Conservation (phyloP, 1,140 invertebrate genomes). For the Coboldia fuscipes region DNA sequence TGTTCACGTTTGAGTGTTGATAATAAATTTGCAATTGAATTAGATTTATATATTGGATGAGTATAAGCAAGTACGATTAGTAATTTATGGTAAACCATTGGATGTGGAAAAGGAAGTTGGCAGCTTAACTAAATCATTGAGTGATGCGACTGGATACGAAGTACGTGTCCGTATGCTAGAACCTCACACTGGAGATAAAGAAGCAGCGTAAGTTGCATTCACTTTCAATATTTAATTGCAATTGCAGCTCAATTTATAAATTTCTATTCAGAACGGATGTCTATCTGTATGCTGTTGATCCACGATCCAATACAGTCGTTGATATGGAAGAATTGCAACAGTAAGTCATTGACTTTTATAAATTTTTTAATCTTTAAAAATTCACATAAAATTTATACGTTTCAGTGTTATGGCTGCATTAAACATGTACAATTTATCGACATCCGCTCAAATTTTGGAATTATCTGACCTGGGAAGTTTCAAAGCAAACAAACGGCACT, state of each 20-base stretch:
- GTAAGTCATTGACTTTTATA: conserved; percentile 24
- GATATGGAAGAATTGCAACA: conserved; percentile 55
- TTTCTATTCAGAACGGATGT: conserved; percentile 49
- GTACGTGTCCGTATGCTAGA: conserved; percentile 55
- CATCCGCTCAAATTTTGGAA: conserved; percentile 33
- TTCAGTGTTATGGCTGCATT: conserved; percentile 1
- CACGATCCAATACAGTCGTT: conserved; percentile 51
- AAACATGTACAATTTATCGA: conserved; percentile 2
- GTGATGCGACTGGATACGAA: conserved; percentile 50
- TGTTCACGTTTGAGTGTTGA: neutral
- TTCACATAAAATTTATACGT: neutral
- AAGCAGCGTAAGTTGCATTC: conserved; percentile 36
- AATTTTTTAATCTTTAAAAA: neutral
- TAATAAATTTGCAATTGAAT: conserved; percentile 4
- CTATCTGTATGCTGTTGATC: conserved; percentile 66
- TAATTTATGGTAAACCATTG: conserved; percentile 47
- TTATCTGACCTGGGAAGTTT: conserved; percentile 24
- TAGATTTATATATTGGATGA: conserved; percentile 66
- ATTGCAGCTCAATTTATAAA: conserved; percentile 5
- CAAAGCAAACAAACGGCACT: conserved; percentile 13
- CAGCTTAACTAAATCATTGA: conserved; percentile 44
- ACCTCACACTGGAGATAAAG: conserved; percentile 37
- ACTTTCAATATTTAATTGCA: conserved; percentile 1
- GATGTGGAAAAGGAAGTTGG: conserved; percentile 46
- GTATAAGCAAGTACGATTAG: conserved; percentile 53